phyloP scores from a whole-genome alignment of 2,113 vertebrate species.

The Elephantulus edwardii region DNA sequence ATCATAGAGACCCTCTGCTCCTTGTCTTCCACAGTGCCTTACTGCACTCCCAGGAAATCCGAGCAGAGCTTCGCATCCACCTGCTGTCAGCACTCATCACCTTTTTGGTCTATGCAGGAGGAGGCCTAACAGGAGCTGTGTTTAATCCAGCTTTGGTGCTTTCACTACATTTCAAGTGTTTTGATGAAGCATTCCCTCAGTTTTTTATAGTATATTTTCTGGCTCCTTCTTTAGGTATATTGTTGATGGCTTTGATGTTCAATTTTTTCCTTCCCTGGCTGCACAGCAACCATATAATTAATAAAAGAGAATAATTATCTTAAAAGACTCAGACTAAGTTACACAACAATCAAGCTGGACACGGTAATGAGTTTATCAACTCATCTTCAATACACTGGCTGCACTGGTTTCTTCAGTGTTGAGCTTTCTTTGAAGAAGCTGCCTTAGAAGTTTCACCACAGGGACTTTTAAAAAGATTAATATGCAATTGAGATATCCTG shows the following conservation, averaged over 20 bases:
- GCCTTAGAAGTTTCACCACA: conserved; percentile 53
- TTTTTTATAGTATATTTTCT: conserved; percentile 92
- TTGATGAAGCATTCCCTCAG: conserved; percentile 86
- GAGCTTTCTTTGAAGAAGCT: conserved; percentile 31
- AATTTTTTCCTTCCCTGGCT: conserved; percentile 77
- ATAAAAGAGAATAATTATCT: conserved; percentile 62
- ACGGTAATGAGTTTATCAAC: conserved; percentile 23
- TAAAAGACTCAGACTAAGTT: conserved; percentile 46
- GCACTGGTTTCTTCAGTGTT: conserved; percentile 17
- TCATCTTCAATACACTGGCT: conserved; percentile 22
- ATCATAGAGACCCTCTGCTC: conserved; percentile 89
- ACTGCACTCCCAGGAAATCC: conserved; percentile 81
- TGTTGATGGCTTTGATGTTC: conserved; percentile 59
- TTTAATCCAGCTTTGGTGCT: conserved; percentile 95
- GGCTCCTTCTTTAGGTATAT: conserved; percentile 90
- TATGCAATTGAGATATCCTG: conserved; percentile 59
- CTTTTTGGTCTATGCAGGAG: conserved; percentile 91
- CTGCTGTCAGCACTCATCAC: conserved; percentile 89
- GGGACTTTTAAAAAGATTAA: conserved; percentile 52
- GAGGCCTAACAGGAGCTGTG: conserved; percentile 91
- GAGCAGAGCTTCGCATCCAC: conserved; percentile 86
- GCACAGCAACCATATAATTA: conserved; percentile 51
- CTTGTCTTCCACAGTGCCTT: conserved; percentile 88
- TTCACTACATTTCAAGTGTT: conserved; percentile 91
- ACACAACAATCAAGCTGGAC: conserved; percentile 33